phyloP scores from a whole-genome alignment of 2,888 invertebrate species.

The Lissonota sp. region DNA sequence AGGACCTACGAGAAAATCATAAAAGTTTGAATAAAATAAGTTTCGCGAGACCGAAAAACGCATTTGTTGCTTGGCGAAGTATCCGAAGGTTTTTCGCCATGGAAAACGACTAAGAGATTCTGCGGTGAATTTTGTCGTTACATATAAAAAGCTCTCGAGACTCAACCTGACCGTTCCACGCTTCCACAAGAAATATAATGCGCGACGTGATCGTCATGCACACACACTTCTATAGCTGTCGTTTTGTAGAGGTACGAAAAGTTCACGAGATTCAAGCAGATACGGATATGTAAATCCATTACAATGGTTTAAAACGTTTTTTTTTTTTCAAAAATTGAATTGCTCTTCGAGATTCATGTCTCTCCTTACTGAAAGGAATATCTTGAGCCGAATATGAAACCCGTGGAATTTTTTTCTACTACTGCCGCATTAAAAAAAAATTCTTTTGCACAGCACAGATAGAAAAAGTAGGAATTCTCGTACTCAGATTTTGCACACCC shows the following conservation, averaged over 20 bases:
- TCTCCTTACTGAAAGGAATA: too few relatives aligned
- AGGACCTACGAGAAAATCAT: slow-evolving; percentile 69
- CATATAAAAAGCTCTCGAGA: slow-evolving; percentile 16
- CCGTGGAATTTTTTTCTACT: too few relatives aligned
- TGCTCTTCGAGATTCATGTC: too few relatives aligned
- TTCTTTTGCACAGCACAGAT: too few relatives aligned
- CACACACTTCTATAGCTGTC: slow-evolving; percentile 37
- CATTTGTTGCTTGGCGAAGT: neutral
- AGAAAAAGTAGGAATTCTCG: too few relatives aligned
- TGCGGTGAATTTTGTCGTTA: slow-evolving; percentile 19
- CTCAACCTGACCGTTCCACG: slow-evolving; percentile 16
- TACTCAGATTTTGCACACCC: too few relatives aligned
- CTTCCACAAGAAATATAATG: slow-evolving; percentile 58
- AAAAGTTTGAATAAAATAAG: slow-evolving; percentile 81
- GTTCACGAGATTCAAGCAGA: slow-evolving; percentile 13
- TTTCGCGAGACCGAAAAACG: slow-evolving; percentile 65
- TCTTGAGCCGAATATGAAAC: too few relatives aligned
- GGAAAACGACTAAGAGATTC: slow-evolving; percentile 12
- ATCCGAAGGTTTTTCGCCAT: slow-evolving; percentile 19
- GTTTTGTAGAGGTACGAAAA: slow-evolving; percentile 29
- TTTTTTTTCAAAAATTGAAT: too few relatives aligned
- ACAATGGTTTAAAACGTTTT: too few relatives aligned
- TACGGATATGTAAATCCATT: neutral
- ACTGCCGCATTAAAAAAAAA: too few relatives aligned
- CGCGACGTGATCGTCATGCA: slow-evolving; percentile 58